Percentiles rank a stretch among this genome's conserved stretches.
phyloP scores from a whole-genome alignment of 1,140 invertebrate species.

The Sinonovacula constricta region DNA sequence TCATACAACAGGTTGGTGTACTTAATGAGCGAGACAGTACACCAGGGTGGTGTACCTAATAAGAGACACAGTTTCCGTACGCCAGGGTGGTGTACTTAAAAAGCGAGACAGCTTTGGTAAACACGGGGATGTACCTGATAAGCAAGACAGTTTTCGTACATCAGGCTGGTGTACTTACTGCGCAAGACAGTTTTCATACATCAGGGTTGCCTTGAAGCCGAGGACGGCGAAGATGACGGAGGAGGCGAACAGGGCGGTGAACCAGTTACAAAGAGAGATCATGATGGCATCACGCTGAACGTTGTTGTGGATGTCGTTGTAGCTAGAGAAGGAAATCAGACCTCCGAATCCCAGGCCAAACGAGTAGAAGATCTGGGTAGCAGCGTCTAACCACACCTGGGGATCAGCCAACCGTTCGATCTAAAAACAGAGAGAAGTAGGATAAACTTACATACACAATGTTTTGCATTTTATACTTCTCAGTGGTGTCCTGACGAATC shows the following conservation, averaged over 20 bases:
- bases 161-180: constrained; percentile 62
- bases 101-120: no score
- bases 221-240: constrained; percentile 97
- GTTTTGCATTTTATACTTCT: no score
- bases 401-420: constrained; percentile 67
- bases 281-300: constrained; percentile 88
- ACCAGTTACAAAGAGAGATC: constrained; percentile 95
- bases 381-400: constrained; percentile 88
- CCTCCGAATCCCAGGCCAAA: constrained; percentile 93
- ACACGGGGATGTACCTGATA: background rate
- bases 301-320: constrained; percentile 86
- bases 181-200: constrained; percentile 67
- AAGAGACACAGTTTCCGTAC: no score
- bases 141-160: background rate
- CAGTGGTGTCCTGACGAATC: no score
- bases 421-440: no score
- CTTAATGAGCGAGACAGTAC: no score
- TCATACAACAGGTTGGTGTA: no score
- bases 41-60: no score
- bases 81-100: no score
- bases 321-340: constrained; percentile 94
- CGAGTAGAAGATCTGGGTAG: constrained; percentile 93
- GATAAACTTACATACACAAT: no score
- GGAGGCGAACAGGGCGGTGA: constrained; percentile 96
- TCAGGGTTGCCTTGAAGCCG: constrained; percentile 91